These are phyloP conservation scores for Lethrus apterus DNA, from an alignment of 1,140 invertebrate genomes.

Conservation along the genomic window DNA sequence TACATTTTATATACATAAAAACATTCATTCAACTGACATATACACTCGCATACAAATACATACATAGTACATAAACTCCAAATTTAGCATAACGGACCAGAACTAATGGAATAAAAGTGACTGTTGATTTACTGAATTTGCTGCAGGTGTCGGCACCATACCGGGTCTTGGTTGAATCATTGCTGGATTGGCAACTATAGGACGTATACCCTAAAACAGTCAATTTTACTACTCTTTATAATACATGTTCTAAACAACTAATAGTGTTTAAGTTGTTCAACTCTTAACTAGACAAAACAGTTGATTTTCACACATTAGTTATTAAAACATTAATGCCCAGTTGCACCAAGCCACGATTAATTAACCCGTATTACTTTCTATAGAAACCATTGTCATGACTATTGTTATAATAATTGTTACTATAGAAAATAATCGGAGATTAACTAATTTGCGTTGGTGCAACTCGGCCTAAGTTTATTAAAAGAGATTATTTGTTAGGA, in stretches of 20 bases:
- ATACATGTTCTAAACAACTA: not conserved
- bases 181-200: slow-evolving; percentile 26
- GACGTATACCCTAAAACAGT: slow-evolving; percentile 32
- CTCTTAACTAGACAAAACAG: not conserved
- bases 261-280: not conserved
- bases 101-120: slow-evolving; percentile 36
- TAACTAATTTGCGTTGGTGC: no score
- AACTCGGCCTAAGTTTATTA: no score
- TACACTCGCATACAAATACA: not conserved
- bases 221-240: slow-evolving; percentile 7
- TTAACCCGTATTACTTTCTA: no score
- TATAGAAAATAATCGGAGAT: no score
- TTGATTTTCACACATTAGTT: not conserved
- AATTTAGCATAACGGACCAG: no score
- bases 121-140: slow-evolving; percentile 29
- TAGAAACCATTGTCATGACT: no score
- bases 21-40: slow-evolving; percentile 1
- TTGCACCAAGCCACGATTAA: no score
- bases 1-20: no score
- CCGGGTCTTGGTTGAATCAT: slow-evolving; percentile 29
- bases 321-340: no score
- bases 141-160: slow-evolving; percentile 25
- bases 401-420: no score
- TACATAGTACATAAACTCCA: no score
- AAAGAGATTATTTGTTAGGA: no score